Conservation (phyloP, 2,797 vertebrate genomes). For the Schizothorax lantsangensis region DNA sequence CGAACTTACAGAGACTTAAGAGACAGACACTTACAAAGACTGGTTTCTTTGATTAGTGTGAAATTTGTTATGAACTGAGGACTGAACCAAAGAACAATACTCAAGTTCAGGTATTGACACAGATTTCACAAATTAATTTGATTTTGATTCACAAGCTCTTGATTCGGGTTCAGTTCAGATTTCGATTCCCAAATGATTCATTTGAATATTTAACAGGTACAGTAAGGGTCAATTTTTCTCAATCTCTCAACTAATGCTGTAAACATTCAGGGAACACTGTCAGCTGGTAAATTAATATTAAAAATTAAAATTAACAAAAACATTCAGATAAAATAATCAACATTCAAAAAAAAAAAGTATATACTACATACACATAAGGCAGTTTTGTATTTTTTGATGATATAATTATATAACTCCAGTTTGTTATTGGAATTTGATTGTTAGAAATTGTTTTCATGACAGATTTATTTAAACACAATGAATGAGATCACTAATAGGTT, state of each 20-base stretch:
- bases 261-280: neutral
- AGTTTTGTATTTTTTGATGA: too few species aligned
- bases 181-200: neutral
- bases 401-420: too few species aligned
- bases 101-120: neutral
- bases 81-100: neutral
- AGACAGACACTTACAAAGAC: neutral
- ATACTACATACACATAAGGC: too few species aligned
- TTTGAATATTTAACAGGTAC: neutral
- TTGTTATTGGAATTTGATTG: too few species aligned
- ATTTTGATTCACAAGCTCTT: neutral
- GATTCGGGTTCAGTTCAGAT: neutral
- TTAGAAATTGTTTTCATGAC: too few species aligned
- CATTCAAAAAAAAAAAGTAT: too few species aligned
- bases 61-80: neutral
- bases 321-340: neutral
- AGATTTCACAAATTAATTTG: neutral
- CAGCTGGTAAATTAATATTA: neutral
- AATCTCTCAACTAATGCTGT: neutral
- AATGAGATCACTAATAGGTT: too few species aligned
- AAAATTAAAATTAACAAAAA: neutral
- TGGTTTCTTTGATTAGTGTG: neutral
- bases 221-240: neutral
- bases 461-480: neutral
- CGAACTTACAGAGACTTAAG: conserved; percentile 54